Percentiles rank a stretch among this genome's conserved stretches.
phyloP scores from a whole-genome alignment of 2,113 vertebrate species.

The Rhabdomys dilectus region DNA sequence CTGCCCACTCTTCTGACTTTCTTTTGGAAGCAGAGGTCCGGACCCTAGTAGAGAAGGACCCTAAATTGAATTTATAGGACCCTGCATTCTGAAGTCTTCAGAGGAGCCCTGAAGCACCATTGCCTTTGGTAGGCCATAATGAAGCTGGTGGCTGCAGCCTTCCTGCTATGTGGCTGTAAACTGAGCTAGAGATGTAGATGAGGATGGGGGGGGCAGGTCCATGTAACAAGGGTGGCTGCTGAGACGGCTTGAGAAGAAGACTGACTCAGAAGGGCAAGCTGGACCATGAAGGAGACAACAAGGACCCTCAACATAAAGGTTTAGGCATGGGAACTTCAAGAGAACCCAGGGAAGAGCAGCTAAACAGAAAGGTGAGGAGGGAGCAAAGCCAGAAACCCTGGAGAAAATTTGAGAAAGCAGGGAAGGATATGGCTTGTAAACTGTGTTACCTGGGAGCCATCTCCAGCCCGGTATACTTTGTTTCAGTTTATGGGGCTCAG shows the following conservation, averaged over 20 bases:
- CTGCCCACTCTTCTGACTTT: neutral
- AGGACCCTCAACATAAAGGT: neutral
- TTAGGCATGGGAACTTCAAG: too few species aligned
- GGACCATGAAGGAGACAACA: neutral
- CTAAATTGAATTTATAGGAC: neutral
- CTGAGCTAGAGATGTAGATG: neutral
- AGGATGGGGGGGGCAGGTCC: neutral
- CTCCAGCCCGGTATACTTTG: accelerated
- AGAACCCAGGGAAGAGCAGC: neutral
- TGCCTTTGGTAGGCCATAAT: accelerated
- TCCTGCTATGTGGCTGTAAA: accelerated
- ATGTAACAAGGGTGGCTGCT: neutral
- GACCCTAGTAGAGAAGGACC: too few species aligned
- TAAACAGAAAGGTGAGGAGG: neutral
- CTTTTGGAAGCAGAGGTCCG: neutral
- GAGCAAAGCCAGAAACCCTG: neutral
- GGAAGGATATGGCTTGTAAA: neutral
- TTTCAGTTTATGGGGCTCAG: neutral
- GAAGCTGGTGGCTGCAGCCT: too few species aligned
- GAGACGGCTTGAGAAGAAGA: neutral
- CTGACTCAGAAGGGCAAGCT: neutral
- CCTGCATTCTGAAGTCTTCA: neutral
- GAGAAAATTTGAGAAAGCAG: neutral
- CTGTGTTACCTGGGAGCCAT: neutral
- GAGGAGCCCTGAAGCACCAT: too few species aligned